Evolutionary conservation across 2,797 vertebrate genomes (phyloP), one percentile per base, ranked within the genome.

Genomic region (Luscinia megarhynchos): DNA sequence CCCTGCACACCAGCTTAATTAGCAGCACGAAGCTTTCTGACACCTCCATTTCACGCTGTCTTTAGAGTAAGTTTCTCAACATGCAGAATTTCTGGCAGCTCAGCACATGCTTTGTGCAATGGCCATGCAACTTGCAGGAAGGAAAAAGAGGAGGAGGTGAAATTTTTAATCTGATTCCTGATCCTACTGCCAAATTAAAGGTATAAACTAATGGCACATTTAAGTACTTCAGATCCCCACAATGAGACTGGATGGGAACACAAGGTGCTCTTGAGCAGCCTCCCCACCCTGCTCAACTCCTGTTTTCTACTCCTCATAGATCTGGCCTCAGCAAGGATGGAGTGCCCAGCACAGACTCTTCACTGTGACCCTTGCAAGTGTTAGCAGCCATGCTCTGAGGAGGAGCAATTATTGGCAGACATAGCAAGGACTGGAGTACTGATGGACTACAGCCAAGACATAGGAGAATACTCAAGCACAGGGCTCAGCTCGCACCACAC

Each of bases 41-140:
- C 94, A 95, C 94, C 93, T 96, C 94, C 94, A 95, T 94, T 93
- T 96, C 94, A 91, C 7, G 43, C 91, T 89, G 80, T 79, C 91
- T 96, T 85, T 93, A 83, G 53, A 95, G 75, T 43, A 82, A 88
- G 68, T 77, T 93, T 86, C 89, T 67, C 82, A 80, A 92, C 64
- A 50, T 0, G 5, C 50, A 84, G 74, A 48, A 83, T 96, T 95
- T 74, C 80, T 94, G 84, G 89, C 87, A 93, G 95, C 75, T 85
- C 78, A 78, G 83, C 76, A 75, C 91, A 76, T 46, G 59, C 13
- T 34, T 64, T 57, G 18, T 70, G 72, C 79, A 88, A 59, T 4
- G 17, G 81, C 80, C 58, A 29, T 23, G 40, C 40, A 62, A 76
- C 89, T 82, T 57, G 23, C 36, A 36, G 69, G 87, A 73, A 72